Evolutionary conservation across 2,113 vertebrate genomes (phyloP), one percentile per base, ranked within the genome.

Genomic region (Cichladusa arquata): DNA sequence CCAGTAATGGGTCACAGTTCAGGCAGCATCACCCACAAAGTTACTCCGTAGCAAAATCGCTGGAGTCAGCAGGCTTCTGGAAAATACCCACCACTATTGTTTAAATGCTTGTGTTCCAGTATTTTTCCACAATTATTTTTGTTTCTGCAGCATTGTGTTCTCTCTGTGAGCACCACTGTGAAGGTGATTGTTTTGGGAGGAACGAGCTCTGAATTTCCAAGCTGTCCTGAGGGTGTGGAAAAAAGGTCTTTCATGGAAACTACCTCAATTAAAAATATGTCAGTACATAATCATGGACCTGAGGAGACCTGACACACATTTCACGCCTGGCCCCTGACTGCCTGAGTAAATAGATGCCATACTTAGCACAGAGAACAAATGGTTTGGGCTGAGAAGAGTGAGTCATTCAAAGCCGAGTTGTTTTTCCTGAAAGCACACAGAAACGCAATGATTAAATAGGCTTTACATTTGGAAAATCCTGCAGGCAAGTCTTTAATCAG

Each of bases 221-320:
- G 31, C 23, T 80, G 12, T 61, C 48, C 61, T 76, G 40, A 78
- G 48, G 28, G 31, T 31, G 14, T 91, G 60, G 48, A 81, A 45
- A 40, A 87, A 81, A 81, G 48, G 69, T 67, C 78, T 79, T 92
- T 70, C 45, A 53, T 45, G 28, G 91, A 87, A 91, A 78, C 44
- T 48, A 64, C 56, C 48, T 74, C 70, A 79, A 42, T 92, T 92
- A 65, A 71, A 86, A 86, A 36, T 33, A 38, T 0, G 2, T n/a
- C 31, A 64, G 53, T 53, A 64, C 3, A 2, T 79, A 87, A 69
- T n/a, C 26, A 38, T 57, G 71, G 90, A 88, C 87, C 90, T 88
- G 87, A 96, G 67, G 81, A 86, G 81, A 91, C 74, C 84, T 82
- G 87, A 87, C 90, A 91, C 60, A 69, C 78, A 80, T 87, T 95